Conservation (phyloP, 2,113 vertebrate genomes). For the Dipodomys spectabilis region DNA sequence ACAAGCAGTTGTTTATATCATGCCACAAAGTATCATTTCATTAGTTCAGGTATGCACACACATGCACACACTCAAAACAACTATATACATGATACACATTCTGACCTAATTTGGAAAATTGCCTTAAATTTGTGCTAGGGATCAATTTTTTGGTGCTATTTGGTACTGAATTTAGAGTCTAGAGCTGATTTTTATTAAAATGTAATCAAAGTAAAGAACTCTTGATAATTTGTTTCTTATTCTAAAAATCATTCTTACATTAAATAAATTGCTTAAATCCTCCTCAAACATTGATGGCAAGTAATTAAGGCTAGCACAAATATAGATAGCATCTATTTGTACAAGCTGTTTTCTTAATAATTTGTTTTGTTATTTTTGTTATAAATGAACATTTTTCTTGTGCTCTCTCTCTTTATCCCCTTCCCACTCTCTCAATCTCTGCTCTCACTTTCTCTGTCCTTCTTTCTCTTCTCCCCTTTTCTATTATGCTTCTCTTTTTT, state of each 20-base stretch:
- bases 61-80: not conserved
- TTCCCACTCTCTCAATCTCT: not conserved
- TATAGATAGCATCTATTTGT: not conserved
- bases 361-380: not conserved
- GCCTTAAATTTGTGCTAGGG: not conserved
- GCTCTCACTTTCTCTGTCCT: not conserved
- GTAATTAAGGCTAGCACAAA: not conserved
- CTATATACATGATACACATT: not conserved
- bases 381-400: not conserved
- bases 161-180: conserved; percentile 13
- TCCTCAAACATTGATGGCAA: not conserved
- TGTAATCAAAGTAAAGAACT: conserved; percentile 2
- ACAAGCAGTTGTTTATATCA: not conserved
- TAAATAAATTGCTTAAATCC: conserved; percentile 44
- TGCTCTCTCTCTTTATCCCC: not conserved
- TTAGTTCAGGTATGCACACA: not conserved
- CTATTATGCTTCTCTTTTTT: not conserved
- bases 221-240: conserved; percentile 37
- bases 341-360: conserved; percentile 5
- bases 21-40: not conserved
- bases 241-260: conserved; percentile 20
- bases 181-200: conserved; percentile 53
- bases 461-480: not conserved
- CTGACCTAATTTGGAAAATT: not conserved
- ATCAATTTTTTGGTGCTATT: not conserved